Percentiles rank a stretch among this genome's conserved stretches.
These are phyloP conservation scores for Microcebus tavaratra DNA, from an alignment of 2,113 vertebrate genomes.

Conservation along the genomic window DNA sequence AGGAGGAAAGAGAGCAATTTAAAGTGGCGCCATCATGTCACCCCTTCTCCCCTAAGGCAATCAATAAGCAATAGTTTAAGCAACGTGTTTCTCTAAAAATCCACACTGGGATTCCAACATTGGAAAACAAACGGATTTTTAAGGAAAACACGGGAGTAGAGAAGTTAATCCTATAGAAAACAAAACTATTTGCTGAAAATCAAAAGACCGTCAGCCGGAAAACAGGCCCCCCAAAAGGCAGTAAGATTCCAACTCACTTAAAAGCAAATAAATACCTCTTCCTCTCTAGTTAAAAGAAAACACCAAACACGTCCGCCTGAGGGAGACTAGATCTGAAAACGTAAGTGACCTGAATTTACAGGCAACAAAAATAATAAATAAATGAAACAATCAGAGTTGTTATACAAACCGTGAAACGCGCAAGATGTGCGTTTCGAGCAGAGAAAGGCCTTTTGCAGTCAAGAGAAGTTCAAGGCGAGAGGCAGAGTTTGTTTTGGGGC, in stretches of 20 bases:
- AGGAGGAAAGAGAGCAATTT: slow-evolving; percentile 73
- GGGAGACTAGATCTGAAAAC: slow-evolving; percentile 56
- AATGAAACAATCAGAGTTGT: slow-evolving; percentile 72
- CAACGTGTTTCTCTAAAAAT: slow-evolving; percentile 66
- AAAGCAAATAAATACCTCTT: slow-evolving; percentile 73
- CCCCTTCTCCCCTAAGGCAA: slow-evolving; percentile 71
- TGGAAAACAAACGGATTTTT: slow-evolving; percentile 64
- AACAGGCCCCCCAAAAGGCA: slow-evolving; percentile 61
- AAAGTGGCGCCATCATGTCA: slow-evolving; percentile 83
- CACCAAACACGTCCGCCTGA: slow-evolving; percentile 41
- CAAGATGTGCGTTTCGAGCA: slow-evolving; percentile 55
- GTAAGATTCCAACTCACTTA: slow-evolving; percentile 64
- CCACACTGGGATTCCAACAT: slow-evolving; percentile 45
- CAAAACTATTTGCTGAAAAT: slow-evolving; percentile 63
- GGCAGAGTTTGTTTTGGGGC: slow-evolving; percentile 64
- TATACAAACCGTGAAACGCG: slow-evolving; percentile 60
- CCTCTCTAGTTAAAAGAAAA: slow-evolving; percentile 63
- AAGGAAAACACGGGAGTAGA: slow-evolving; percentile 8
- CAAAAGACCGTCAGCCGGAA: slow-evolving; percentile 67
- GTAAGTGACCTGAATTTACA: slow-evolving; percentile 69
- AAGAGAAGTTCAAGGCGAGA: slow-evolving; percentile 72
- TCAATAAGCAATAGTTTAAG: slow-evolving; percentile 78
- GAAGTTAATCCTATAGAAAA: slow-evolving; percentile 59
- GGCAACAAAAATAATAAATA: slow-evolving; percentile 63
- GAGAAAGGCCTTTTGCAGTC: slow-evolving; percentile 67